Conservation (phyloP, 2,797 vertebrate genomes). For the Novumbra hubbsi region DNA sequence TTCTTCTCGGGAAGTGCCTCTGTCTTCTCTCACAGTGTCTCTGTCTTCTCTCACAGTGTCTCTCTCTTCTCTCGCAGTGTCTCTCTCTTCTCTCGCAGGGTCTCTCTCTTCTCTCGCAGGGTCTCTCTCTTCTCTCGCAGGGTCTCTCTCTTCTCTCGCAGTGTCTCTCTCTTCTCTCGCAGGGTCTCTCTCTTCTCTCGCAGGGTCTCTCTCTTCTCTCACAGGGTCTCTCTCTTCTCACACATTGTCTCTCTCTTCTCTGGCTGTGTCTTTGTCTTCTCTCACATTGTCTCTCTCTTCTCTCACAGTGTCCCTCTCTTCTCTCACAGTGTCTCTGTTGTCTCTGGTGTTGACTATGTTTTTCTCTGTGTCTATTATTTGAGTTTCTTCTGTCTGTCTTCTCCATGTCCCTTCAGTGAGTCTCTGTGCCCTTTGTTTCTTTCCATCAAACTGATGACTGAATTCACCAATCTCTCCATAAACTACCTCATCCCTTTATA, state of each 20-base stretch:
- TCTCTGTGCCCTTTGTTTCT: too few species aligned
- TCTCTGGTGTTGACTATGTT: slow-evolving; percentile 18
- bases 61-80: slow-evolving; percentile 50
- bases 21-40: too few species aligned
- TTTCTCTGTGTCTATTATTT: too few species aligned
- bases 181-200: not conserved
- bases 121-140: not conserved
- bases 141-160: too few species aligned
- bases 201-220: not conserved
- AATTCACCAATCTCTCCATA: too few species aligned
- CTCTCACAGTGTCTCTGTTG: slow-evolving; percentile 39
- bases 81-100: slow-evolving; percentile 47
- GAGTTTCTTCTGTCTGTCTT: too few species aligned
- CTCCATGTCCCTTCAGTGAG: too few species aligned
- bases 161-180: not conserved
- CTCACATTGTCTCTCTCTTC: too few species aligned
- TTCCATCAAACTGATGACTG: too few species aligned
- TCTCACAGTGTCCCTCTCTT: not conserved
- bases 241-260: too few species aligned
- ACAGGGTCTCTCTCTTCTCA: not conserved
- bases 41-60: too few species aligned
- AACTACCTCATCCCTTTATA: slow-evolving; percentile 43
- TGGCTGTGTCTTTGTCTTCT: too few species aligned
- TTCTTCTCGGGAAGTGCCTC: slow-evolving; percentile 34
- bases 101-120: slow-evolving; percentile 66